Evolutionary conservation across 2,113 vertebrate genomes (phyloP).

Genomic region (Cephalopholis sonnerati): DNA sequence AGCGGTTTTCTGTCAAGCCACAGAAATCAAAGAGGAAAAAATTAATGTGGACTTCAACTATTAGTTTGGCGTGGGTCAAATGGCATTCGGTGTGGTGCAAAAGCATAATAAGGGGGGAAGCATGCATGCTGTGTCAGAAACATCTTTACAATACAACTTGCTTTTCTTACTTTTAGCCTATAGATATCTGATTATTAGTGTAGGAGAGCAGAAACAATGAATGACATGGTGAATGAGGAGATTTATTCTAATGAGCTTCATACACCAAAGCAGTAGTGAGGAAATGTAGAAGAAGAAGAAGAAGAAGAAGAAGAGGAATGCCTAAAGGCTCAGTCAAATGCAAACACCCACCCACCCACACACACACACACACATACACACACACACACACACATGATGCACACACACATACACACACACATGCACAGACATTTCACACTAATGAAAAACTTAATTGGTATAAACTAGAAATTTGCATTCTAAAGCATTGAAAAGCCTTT

Average conservation of each 20-base stretch:
- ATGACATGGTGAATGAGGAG: too few relatives aligned
- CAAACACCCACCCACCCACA: not conserved
- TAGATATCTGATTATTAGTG: not conserved
- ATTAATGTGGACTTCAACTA: conserved; percentile 11
- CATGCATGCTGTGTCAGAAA: not conserved
- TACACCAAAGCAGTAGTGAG: too few relatives aligned
- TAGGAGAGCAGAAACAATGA: too few relatives aligned
- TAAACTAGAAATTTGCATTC: conserved; percentile 41
- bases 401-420: conserved; percentile 10
- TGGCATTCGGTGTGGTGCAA: not conserved
- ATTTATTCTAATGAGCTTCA: too few relatives aligned
- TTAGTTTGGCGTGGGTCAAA: conserved; percentile 29
- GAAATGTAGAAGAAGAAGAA: too few relatives aligned
- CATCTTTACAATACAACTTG: not conserved
- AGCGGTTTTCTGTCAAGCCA: conserved; percentile 47
- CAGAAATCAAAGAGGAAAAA: conserved; percentile 39
- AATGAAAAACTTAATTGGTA: conserved; percentile 34
- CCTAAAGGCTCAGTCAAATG: conserved; percentile 19
- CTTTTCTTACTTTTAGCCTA: not conserved
- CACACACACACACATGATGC: conserved; percentile 10
- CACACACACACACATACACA: too few relatives aligned
- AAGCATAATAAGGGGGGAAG: not conserved
- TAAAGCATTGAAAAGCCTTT: conserved; percentile 11
- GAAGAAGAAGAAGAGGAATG: not conserved
- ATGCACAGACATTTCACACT: conserved; percentile 17